Evolutionary conservation across 2,797 vertebrate species (phyloP), one percentile per base, ranked within the genome.

Genomic region (Sebastes matsubarae): DNA sequence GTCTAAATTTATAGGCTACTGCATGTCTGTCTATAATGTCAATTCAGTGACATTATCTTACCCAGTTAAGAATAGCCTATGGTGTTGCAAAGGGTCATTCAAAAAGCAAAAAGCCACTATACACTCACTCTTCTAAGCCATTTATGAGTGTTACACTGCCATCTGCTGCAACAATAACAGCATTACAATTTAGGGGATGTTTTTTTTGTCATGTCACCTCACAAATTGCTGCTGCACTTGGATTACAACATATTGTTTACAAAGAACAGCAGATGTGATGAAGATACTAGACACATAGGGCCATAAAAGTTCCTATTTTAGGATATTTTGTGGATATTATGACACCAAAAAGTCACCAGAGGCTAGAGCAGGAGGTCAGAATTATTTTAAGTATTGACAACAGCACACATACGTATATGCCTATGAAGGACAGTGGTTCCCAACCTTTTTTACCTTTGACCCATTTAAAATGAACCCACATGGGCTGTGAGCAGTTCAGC

Each of bases 151-250:
- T 72, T 79, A 79, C 54, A 84, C 67, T 82, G 75, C 87, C 88
- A 89, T 76, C 92, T 91, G 14, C 11, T 80, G 92, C 9, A 22
- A 30, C 2, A 55, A 52, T 75, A 42, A n/a, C 0, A 4, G 1
- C 32, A 84, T 61, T 88, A 36, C 81, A 88, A 12, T 10, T 18
- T 29, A 38, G n/a, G 10, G 1, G 2, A 4, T 32, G 2, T 25
- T 69, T 60, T 60, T 79, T 82, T 78, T 84, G 74, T 80, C 60
- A 78, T 12, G 77, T 77, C 83, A 87, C 77, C 25, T 32, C 38
- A 57, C 12, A 79, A 50, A 52, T 69, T 46, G 27, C 27, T 61
- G 61, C 38, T 30, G 29, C 12, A 80, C 18, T 1, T 38, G 42
- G 12, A 58, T 65, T 11, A 64, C 54, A 73, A 67, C 54, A 55